phyloP scores from a whole-genome alignment of 2,113 vertebrate species.

The Burhinus oedicnemus region DNA sequence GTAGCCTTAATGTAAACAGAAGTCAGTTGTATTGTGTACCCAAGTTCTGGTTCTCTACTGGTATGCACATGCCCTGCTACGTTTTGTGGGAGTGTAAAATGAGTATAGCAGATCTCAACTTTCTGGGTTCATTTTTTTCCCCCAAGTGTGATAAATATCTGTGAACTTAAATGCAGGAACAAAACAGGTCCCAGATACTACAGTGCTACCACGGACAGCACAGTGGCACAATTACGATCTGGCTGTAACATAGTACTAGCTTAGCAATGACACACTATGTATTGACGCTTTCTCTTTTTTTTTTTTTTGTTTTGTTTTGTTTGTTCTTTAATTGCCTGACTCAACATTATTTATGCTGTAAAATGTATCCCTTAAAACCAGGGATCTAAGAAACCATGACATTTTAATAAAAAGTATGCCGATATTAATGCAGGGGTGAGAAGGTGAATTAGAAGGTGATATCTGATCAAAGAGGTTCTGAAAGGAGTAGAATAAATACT shows the following conservation, averaged over 20 bases:
- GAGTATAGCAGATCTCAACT: not conserved
- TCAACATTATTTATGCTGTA: not conserved
- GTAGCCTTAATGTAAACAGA: not conserved
- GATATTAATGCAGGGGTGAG: not conserved
- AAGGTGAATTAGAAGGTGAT: not conserved
- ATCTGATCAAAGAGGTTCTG: slow-evolving; percentile 19
- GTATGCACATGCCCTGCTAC: not conserved
- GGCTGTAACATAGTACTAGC: not conserved
- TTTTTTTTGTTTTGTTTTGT: not conserved
- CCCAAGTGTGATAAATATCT: not conserved
- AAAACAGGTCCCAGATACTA: not conserved
- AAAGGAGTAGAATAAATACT: not conserved
- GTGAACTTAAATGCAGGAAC: not conserved
- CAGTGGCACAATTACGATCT: not conserved
- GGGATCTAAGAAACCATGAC: not conserved
- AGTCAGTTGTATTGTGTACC: not conserved
- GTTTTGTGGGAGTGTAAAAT: not conserved
- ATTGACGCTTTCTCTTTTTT: not conserved
- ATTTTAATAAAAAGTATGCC: not conserved
- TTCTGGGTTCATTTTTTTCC: not conserved
- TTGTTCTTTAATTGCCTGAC: not conserved
- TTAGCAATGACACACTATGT: not conserved
- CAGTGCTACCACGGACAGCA: not conserved
- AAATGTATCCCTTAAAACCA: not conserved
- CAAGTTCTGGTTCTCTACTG: not conserved